Percentiles rank a stretch among this genome's conserved stretches.
phyloP scores from a whole-genome alignment of 2,797 vertebrate species.

The Arrhamphus sclerolepis region DNA sequence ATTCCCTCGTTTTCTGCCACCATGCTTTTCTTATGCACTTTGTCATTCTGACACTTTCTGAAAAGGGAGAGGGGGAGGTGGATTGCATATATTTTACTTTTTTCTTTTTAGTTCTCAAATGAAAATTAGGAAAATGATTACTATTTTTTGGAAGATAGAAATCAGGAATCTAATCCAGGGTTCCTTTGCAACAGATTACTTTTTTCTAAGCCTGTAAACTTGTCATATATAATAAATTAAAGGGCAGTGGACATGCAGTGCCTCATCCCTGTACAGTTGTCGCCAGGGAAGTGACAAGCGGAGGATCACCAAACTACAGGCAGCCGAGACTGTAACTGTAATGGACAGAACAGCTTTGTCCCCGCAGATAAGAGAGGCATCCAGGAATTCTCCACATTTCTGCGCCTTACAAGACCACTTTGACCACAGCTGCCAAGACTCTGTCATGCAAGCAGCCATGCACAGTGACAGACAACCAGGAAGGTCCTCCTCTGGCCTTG shows the following conservation, averaged over 20 bases:
- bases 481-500: conserved; percentile 22
- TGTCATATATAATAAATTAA: too few relatives aligned
- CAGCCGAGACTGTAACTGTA: conserved; percentile 1
- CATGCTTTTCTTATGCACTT: conserved; percentile 74
- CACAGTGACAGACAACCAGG: conserved; percentile 38
- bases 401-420: conserved; percentile 39
- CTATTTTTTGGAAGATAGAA: background rate
- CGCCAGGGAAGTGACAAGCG: conserved; percentile 19
- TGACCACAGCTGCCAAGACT: conserved; percentile 53
- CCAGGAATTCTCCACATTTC: conserved; percentile 40
- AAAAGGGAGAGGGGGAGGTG: conserved; percentile 37
- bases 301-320: conserved; percentile 33
- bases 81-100: conserved; percentile 18
- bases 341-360: conserved; percentile 34
- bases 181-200: too few relatives aligned
- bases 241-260: too few relatives aligned
- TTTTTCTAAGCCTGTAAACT: too few relatives aligned
- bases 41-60: conserved; percentile 85
- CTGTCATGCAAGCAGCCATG: conserved; percentile 40
- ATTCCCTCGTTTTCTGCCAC: conserved; percentile 84
- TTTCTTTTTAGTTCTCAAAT: conserved; percentile 17
- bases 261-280: too few relatives aligned
- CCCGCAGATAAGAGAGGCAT: conserved; percentile 40
- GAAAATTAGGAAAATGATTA: conserved; percentile 25
- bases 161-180: background rate